Evolutionary conservation across 2,797 vertebrate species (phyloP).

Genomic region (Parauchenoglanis ngamensis): DNA sequence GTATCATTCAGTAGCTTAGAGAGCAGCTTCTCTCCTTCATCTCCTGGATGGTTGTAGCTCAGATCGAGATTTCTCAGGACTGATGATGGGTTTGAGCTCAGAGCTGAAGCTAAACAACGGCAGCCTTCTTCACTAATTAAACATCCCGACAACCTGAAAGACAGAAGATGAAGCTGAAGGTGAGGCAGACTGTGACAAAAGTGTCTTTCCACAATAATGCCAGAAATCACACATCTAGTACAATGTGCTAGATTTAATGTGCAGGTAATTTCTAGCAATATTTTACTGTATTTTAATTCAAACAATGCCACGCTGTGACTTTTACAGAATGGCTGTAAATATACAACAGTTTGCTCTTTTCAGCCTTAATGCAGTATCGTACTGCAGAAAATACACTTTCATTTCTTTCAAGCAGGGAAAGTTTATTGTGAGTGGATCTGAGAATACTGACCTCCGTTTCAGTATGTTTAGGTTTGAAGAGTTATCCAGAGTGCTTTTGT

Average conservation of each 20-base stretch:
- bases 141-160: conserved; percentile 32
- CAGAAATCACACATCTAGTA: not conserved
- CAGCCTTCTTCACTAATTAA: conserved; percentile 21
- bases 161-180: not conserved
- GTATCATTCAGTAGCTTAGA: not conserved
- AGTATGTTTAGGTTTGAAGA: too few species aligned
- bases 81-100: conserved; percentile 30
- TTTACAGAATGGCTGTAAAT: too few species aligned
- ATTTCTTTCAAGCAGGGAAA: too few species aligned
- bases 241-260: not conserved
- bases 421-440: too few species aligned
- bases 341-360: too few species aligned
- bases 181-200: not conserved
- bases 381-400: too few species aligned
- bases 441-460: too few species aligned
- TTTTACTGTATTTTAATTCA: too few species aligned
- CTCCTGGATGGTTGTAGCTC: conserved; percentile 37
- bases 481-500: too few species aligned
- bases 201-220: not conserved
- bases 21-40: not conserved
- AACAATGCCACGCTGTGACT: too few species aligned
- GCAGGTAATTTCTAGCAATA: too few species aligned
- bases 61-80: conserved; percentile 32
- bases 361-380: too few species aligned
- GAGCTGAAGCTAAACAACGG: conserved; percentile 33